Percentiles rank a stretch among this genome's conserved stretches.
Evolutionary conservation across 2,888 invertebrate genomes (phyloP).

Genomic region (Idaea straminata): DNA sequence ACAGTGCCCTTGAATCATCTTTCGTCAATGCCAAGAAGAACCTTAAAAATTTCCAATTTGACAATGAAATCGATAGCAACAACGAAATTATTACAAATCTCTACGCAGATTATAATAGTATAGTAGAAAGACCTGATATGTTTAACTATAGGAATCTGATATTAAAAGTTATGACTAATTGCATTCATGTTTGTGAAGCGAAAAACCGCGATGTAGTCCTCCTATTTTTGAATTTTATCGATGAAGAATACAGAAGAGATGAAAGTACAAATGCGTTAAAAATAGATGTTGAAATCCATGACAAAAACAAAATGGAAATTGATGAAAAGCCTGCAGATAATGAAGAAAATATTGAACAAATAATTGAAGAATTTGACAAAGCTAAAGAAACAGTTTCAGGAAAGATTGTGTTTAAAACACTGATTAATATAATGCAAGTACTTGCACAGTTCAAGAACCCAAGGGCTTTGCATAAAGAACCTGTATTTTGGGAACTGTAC

Average conservation of each 20-base stretch:
- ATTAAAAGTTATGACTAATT: slow-evolving; percentile 88
- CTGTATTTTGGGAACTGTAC: slow-evolving; percentile 87
- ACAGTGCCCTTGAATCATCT: slow-evolving; percentile 78
- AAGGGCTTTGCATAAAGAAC: slow-evolving; percentile 87
- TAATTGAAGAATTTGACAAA: slow-evolving; percentile 53
- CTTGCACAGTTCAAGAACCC: slow-evolving; percentile 91
- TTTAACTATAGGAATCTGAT: slow-evolving; percentile 88
- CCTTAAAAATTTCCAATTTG: slow-evolving; percentile 53
- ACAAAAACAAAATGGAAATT: slow-evolving; percentile 59
- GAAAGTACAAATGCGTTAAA: slow-evolving; percentile 59
- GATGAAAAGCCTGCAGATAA: slow-evolving; percentile 48
- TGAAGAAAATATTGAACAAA: slow-evolving; percentile 56
- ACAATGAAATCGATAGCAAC: slow-evolving; percentile 55
- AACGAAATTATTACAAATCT: slow-evolving; percentile 52
- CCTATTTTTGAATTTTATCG: slow-evolving; percentile 89
- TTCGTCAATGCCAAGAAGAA: slow-evolving; percentile 68
- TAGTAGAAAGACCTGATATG: slow-evolving; percentile 83
- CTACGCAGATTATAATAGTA: slow-evolving; percentile 60
- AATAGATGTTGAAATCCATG: slow-evolving; percentile 82
- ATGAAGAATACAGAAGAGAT: slow-evolving; percentile 77
- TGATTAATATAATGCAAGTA: slow-evolving; percentile 86
- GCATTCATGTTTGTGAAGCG: slow-evolving; percentile 87
- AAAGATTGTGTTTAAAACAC: slow-evolving; percentile 70
- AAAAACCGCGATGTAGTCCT: slow-evolving; percentile 90
- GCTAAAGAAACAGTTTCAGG: slow-evolving; percentile 58